Conservation (phyloP, 2,797 vertebrate genomes). For the Choloepus didactylus region DNA sequence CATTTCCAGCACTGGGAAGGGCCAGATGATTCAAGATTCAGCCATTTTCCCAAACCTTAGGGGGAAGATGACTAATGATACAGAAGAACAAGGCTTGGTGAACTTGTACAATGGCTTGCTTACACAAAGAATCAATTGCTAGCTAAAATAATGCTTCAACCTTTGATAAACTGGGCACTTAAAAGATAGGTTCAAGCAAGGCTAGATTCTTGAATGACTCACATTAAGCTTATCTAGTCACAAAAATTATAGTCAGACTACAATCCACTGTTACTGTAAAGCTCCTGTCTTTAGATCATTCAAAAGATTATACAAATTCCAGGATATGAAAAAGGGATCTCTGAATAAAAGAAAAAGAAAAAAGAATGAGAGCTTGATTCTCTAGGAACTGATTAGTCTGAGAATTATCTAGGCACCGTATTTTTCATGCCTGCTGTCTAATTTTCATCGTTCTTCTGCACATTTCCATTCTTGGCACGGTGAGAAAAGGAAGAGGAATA, state of each 20-base stretch:
- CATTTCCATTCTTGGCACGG: neutral
- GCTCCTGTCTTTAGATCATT: constrained; percentile 3
- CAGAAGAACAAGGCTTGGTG: constrained; percentile 16
- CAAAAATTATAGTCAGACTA: constrained; percentile 10
- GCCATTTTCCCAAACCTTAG: neutral
- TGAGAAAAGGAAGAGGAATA: neutral
- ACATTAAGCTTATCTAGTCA: neutral
- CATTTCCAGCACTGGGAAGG: neutral
- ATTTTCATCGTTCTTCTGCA: neutral
- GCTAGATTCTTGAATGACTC: constrained; percentile 1
- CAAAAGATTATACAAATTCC: constrained; percentile 1
- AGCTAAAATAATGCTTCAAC: constrained; percentile 41
- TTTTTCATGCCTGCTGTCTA: neutral
- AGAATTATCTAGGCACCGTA: neutral
- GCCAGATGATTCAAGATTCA: constrained; percentile 61
- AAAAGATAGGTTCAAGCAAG: neutral
- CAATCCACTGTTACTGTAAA: constrained; percentile 25
- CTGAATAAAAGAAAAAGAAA: neutral
- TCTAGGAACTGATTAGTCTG: neutral
- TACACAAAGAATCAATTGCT: constrained; percentile 13
- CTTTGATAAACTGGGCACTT: constrained; percentile 32
- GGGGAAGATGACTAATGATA: constrained; percentile 57
- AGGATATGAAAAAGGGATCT: neutral
- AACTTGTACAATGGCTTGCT: constrained; percentile 18
- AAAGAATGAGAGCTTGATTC: neutral